Evolutionary conservation across 2,888 invertebrate genomes (phyloP), one percentile per base, ranked within the genome.

Genomic region (Perdita meconis): DNA sequence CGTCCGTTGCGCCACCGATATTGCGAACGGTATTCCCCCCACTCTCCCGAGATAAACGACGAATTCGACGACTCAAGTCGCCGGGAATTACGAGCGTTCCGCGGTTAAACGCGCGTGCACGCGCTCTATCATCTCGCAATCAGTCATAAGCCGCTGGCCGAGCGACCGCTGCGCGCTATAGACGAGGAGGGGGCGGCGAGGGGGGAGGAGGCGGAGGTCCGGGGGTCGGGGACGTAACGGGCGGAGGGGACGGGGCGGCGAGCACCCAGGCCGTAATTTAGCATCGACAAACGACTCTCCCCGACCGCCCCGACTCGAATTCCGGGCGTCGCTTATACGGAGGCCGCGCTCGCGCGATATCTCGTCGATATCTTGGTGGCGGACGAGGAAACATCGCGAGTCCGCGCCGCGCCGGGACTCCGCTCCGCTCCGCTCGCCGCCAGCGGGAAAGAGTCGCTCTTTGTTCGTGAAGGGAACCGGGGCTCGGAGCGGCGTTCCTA

Each of bases 401-500:
- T 2, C 10, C n/a, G 34, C 47, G 38, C 1, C 38, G 30, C 30
- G 2, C 30, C 5, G 22, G 12, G 56, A 55, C 8, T 19, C 47
- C 22, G 47, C 22, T 47, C 10, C 10, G 22, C 22, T 22, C 47
- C 47, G 57, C 16, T 30, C 24, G 13, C 47, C 47, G 38, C 4
- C 38, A 67, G 75, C 65, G 75, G 61, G 67, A 47, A 47, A 57
- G 71, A 82, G 67, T 74, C 80, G 76, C 30, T 80, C 84, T 84
- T 84, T 84, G 84, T 85, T 85, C 79, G 83, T 63, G 79, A 74
- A 73, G 81, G 67, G 80, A 76, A 78, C 71, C 57, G 73, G 69
- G 69, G 80, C 77, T 61, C 63, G 71, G 73, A 77, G 83, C 81
- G 78, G 81, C 86, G 86, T 86, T 88, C 88, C 89, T 90, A 89